Evolutionary conservation across 1,140 invertebrate species (phyloP).

Genomic region (Chrysoperla carnea): DNA sequence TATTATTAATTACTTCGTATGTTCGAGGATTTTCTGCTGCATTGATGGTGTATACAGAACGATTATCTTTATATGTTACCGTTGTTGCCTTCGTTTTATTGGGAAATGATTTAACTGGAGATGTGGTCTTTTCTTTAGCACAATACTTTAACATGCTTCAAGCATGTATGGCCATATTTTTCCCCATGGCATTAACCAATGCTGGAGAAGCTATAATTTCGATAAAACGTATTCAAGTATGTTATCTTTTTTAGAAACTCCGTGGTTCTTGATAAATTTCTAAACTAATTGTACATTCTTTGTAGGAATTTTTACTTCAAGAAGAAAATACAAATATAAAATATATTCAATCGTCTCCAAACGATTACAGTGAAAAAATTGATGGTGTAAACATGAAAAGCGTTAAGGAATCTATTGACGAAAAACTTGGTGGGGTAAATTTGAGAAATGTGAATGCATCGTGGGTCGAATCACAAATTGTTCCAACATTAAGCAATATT

Average conservation of each 20-base stretch:
- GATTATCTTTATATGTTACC: constrained; percentile 50
- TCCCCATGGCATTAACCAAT: constrained; percentile 41
- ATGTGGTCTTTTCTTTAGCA: constrained; percentile 53
- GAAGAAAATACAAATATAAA: constrained; percentile 13
- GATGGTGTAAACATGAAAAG: too few relatives aligned
- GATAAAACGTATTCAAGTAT: constrained; percentile 38
- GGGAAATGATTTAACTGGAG: constrained; percentile 39
- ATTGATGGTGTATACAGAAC: constrained; percentile 44
- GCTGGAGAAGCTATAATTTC: constrained; percentile 42
- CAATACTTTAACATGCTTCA: constrained; percentile 59
- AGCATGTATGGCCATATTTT: constrained; percentile 50
- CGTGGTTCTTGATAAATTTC: neutral
- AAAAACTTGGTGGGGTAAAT: constrained; percentile 16
- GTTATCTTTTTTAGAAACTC: too few relatives aligned
- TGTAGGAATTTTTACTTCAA: constrained; percentile 15
- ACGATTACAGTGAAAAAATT: constrained; percentile 8
- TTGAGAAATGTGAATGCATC: constrained; percentile 33
- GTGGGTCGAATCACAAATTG: constrained; percentile 36
- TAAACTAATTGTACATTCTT: neutral
- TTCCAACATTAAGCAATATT: constrained; percentile 41
- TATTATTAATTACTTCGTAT: constrained; percentile 47
- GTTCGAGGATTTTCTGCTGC: constrained; percentile 51
- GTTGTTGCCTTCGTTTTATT: constrained; percentile 46
- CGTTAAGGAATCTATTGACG: constrained; percentile 4
- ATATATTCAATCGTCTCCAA: constrained; percentile 4